phyloP scores from a whole-genome alignment of 2,797 vertebrate genomes.

The Sebastiscus albofasciatus region DNA sequence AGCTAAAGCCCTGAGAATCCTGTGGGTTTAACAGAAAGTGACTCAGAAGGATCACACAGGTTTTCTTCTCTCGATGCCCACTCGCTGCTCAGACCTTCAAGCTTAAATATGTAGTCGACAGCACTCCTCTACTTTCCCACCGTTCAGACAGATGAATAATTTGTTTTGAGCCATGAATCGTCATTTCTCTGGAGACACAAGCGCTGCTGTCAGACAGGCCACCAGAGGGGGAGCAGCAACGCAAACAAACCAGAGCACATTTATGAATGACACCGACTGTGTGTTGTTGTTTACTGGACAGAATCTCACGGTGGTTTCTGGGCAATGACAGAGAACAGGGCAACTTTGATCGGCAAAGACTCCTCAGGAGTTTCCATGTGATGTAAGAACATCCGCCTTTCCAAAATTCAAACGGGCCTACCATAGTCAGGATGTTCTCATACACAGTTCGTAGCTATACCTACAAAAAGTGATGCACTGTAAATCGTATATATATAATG shows the following conservation, averaged over 20 bases:
- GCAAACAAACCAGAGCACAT: slow-evolving; percentile 3
- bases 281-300: background rate
- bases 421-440: too few species aligned
- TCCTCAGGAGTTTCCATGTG: background rate
- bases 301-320: background rate
- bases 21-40: slow-evolving; percentile 44
- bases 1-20: slow-evolving; percentile 27
- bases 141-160: slow-evolving; percentile 6
- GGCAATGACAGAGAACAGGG: background rate
- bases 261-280: background rate
- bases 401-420: background rate
- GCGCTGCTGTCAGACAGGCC: background rate
- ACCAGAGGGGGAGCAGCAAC: background rate
- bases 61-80: slow-evolving; percentile 28
- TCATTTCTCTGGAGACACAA: background rate
- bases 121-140: slow-evolving; percentile 19
- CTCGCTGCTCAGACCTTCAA: slow-evolving; percentile 37
- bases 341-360: background rate
- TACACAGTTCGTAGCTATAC: too few species aligned
- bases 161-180: background rate
- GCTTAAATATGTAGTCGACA: background rate
- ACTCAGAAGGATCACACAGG: slow-evolving; percentile 48
- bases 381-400: background rate
- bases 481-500: too few species aligned
- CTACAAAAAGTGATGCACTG: too few species aligned